Conservation (phyloP, 2,888 invertebrate genomes). For the Aethes cnicana region DNA sequence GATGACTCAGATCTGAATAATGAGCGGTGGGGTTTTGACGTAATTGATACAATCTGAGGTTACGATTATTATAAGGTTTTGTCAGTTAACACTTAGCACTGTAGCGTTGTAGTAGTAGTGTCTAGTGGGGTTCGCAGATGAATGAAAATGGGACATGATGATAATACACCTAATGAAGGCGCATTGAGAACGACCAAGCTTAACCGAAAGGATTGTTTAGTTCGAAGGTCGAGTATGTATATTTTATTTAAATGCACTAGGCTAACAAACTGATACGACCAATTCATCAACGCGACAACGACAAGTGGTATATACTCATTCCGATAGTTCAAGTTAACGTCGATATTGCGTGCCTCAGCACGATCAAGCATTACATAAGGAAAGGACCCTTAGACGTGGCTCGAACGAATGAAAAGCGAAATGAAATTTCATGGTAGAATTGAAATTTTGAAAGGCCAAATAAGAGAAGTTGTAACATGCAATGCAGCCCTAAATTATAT, state of each 20-base stretch:
- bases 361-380: slow-evolving; percentile 34
- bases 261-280: background rate
- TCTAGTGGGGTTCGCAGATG: too few relatives aligned
- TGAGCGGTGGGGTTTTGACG: slow-evolving; percentile 14
- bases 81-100: too few relatives aligned
- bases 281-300: slow-evolving; percentile 1
- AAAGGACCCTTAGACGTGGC: slow-evolving; percentile 23
- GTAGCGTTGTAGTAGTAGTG: too few relatives aligned
- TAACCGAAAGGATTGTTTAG: too few relatives aligned
- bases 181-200: too few relatives aligned
- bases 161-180: too few relatives aligned
- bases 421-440: slow-evolving; percentile 27
- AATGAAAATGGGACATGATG: too few relatives aligned
- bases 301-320: slow-evolving; percentile 43
- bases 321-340: slow-evolving; percentile 38
- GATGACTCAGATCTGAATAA: slow-evolving; percentile 37
- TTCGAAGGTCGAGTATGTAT: too few relatives aligned
- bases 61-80: slow-evolving; percentile 5
- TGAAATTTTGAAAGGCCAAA: slow-evolving; percentile 22
- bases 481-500: slow-evolving; percentile 16
- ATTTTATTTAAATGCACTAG: too few relatives aligned
- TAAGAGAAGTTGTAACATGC: slow-evolving; percentile 20
- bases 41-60: slow-evolving; percentile 23
- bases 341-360: slow-evolving; percentile 52
- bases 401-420: slow-evolving; percentile 11